These are phyloP conservation scores for Plagodis pulveraria DNA, from an alignment of 2,888 invertebrate species.

Conservation along the genomic window DNA sequence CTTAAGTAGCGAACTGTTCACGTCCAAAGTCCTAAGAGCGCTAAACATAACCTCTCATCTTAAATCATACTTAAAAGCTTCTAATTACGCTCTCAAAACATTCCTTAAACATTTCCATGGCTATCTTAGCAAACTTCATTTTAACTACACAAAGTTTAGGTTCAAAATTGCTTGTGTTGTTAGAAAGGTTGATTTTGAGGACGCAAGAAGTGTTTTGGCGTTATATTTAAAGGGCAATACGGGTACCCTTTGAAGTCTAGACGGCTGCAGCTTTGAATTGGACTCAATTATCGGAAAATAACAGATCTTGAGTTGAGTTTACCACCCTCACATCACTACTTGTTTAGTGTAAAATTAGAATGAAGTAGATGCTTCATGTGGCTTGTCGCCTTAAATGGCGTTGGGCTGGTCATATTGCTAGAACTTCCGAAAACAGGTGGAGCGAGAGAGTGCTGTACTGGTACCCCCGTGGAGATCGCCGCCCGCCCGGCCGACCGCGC, in stretches of 20 bases:
- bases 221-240: constrained; percentile 8
- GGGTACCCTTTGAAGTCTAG: constrained; percentile 15
- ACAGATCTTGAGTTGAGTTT: neutral
- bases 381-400: too few relatives aligned
- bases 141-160: neutral
- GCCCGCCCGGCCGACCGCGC: too few relatives aligned
- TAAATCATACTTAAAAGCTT: constrained; percentile 3
- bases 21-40: neutral
- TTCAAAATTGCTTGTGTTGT: neutral
- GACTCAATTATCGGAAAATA: constrained; percentile 10
- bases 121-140: neutral
- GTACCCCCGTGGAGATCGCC: too few relatives aligned
- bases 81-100: constrained; percentile 2
- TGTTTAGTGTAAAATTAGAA: too few relatives aligned
- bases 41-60: neutral
- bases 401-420: too few relatives aligned
- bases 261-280: constrained; percentile 8
- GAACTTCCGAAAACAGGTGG: too few relatives aligned
- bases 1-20: neutral
- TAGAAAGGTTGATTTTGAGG: neutral
- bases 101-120: neutral
- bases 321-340: neutral
- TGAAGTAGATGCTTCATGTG: too few relatives aligned
- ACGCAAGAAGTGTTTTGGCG: constrained; percentile 10
- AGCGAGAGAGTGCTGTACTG: too few relatives aligned